Evolutionary conservation across 2,888 invertebrate genomes (phyloP).

Genomic region (Mactromeris polynyma): DNA sequence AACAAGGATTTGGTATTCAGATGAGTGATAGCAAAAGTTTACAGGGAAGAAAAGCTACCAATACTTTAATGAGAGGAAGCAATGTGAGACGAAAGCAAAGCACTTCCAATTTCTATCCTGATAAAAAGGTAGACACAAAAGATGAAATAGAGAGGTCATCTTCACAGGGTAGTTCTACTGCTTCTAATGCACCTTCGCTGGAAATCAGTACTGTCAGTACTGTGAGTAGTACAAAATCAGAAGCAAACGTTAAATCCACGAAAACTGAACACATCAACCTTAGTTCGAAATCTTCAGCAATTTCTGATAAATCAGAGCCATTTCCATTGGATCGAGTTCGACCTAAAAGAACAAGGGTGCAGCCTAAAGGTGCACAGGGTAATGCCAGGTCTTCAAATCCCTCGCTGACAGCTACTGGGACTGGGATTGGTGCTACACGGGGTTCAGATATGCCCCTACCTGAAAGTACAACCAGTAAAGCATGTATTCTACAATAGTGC

Average conservation of each 20-base stretch:
- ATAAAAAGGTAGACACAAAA: neutral
- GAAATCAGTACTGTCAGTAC: constrained; percentile 22
- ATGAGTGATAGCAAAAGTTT: neutral
- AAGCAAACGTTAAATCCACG: neutral
- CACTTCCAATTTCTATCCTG: neutral
- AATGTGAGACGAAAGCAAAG: constrained; percentile 31
- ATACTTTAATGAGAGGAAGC: constrained; percentile 24
- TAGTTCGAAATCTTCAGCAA: neutral
- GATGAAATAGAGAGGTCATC: neutral
- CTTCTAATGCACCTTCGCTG: constrained; percentile 8
- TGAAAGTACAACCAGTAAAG: constrained; percentile 50
- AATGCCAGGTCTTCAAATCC: neutral
- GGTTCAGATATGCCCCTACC: constrained; percentile 26
- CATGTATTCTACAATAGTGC: constrained; percentile 51
- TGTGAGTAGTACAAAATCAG: neutral
- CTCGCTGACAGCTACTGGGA: constrained; percentile 43
- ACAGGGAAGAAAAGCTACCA: neutral
- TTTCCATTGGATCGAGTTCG: constrained; percentile 41
- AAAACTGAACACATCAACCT: neutral
- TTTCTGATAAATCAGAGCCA: constrained; percentile 13
- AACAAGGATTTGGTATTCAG: constrained; percentile 20
- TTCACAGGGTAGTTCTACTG: constrained; percentile 9
- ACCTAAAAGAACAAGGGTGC: constrained; percentile 55
- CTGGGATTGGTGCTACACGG: constrained; percentile 25
- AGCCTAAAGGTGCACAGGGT: constrained; percentile 21